Base-by-base conservation (phyloP, 2,113 vertebrate species). In the Festucalex cinctus region DNA sequence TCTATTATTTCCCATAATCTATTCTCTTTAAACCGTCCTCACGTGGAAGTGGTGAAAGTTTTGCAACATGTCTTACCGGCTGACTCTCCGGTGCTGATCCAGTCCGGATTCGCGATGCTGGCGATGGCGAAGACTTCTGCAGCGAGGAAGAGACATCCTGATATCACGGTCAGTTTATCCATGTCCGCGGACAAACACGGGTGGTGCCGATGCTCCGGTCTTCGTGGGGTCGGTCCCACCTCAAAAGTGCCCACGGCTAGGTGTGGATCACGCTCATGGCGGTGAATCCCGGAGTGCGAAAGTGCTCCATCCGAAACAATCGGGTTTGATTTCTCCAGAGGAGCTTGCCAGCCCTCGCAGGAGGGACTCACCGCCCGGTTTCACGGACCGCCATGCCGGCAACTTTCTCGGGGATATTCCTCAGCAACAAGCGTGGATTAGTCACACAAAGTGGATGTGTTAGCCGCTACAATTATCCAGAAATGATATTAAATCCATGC, bases 151-250 rank as follows among this genome's bases (percentile, higher is more conserved):
- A 98, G 94, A 83, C 95, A 98, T 93, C 94, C 95, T 92, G 95
- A 97, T 79, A 98, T 96, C 85, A 97, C 93, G 87, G 94, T 97
- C 89, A 97, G 92, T 92, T 96, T 97, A 93, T 98, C 95, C 95
- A 98, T 97, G 68, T 71, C 68, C n/a, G 57, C 36, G 69, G 22
- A 43, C 28, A 41, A 57, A 35, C 19, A 8, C 46, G 8, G 59
- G 6, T 8, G 26, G 54, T 13, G 57, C 19, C 65, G 61, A 62
- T 62, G 70, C 62, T 60, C 59, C 9, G 28, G 59, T 67, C 35
- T 66, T 0, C 44, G 65, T 41, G 72, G 54, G n/a, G 71, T 77
- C 64, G 32, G 13, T 76, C 77, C 75, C 76, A 62, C 82, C 73
- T 64, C 71, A 54, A 60, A n/a, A 66, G 63, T 68, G 54, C 74